Evolutionary conservation across 2,113 vertebrate genomes (phyloP), one percentile per base, ranked within the genome.

Genomic region (Gallinago undulata): DNA sequence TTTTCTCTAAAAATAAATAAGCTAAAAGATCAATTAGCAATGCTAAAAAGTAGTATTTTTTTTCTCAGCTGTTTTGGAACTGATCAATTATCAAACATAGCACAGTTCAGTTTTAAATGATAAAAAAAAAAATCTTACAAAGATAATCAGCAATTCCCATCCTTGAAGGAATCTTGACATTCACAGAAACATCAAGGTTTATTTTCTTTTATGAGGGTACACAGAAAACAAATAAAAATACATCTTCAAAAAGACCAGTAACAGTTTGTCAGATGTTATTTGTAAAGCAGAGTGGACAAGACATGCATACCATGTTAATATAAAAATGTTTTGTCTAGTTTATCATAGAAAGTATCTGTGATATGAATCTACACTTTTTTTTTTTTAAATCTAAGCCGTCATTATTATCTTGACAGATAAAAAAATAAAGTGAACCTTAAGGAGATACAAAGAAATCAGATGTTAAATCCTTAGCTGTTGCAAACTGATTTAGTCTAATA

Each of bases 21-120:
- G 56, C 62, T 77, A 66, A 93, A 85, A 81, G 37, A 90, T 92
- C 87, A 93, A 68, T 53, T 84, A 97, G 74, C 85, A 96, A 93
- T 3, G 9, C 47, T 73, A 81, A 48, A 91, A 93, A 90, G 45
- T 24, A 84, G 2, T 79, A 48, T 77, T 73, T 76, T 96, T 97
- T 82, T 73, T n/a, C 75, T 96, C 39, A 91, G 77, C 43, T 70
- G 69, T 48, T 95, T 79, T 82, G 74, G 28, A 90, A 60, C 21
- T 50, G 70, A 92, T 80, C 63, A 94, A 94, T 76, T 87, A 91
- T 60, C 83, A 96, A 91, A 78, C 64, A 84, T 5, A 93, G 63
- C 22, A 80, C 30, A 85, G 62, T 69, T 66, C 23, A 62, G 51
- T 94, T 96, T 97, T 93, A 74, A 86, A 70, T 25, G 2, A 25